Base-by-base conservation (phyloP, 2,113 vertebrate species). In the Gymnorhina tibicen region DNA sequence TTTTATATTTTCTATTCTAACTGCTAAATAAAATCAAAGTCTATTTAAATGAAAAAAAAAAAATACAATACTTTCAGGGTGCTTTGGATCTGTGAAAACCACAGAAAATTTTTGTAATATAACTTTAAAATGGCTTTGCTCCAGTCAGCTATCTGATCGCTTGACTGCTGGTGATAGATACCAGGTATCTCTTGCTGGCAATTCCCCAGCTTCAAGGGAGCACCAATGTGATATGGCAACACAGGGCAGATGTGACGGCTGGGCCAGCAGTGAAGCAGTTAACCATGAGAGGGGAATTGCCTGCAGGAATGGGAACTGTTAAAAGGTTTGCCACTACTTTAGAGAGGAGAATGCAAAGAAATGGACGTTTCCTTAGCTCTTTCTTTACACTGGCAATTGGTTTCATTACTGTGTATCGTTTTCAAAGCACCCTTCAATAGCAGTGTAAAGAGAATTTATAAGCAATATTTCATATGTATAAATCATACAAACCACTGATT, bases 231-330 rank as follows among this genome's bases (percentile, higher is more conserved):
- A 50, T 55, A 55, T 1, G 22, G 60, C 52, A 84, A 23, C 30
- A 28, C 1, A 0, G 62, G 84, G 73, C 60, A 60, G 74, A 78
- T 60, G 70, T 28, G 49, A 10, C 18, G 50, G 15, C 58, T 35
- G 53, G 53, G 35, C 78, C 90, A 52, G 91, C 87, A 94, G 37
- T 3, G 82, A 94, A 91, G n/a, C 27, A 67, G 82, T 95, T 95
- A 96, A 92, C 35, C 1, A 0, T 0, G 3, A 58, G 46, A 81
- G 11, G 23, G 50, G 76, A 92, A 76, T 30, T 35, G 21, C 32
- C 24, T 35, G 37, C 27, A 67, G 85, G 50, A 89, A 85, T n/a
- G 49, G 53, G 37, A 94, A 18, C 50, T 24, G 30, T 39, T 50
- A 27, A 53, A 66, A 80, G 8, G 6, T 66, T 83, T 90, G 30